Evolutionary conservation across 92 coral and sea anemone species (phyloP).

Genomic region (Blastomussa wellsi): DNA sequence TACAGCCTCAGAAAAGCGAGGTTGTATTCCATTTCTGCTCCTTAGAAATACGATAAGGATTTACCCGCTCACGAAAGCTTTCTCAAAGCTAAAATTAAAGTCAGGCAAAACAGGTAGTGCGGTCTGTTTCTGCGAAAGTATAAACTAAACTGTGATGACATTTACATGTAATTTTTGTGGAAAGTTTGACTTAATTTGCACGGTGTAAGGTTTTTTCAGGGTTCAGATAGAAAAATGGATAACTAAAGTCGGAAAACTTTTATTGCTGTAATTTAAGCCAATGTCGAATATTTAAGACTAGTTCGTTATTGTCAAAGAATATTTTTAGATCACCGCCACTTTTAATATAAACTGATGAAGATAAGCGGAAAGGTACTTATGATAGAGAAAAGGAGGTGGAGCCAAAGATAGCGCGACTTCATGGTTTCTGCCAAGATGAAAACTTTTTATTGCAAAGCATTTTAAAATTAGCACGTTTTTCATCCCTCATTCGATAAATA

Average conservation of each 20-base stretch:
- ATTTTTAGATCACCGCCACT: background rate
- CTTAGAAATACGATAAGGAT: conserved; percentile 20
- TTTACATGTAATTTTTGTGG: background rate
- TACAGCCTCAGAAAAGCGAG: background rate
- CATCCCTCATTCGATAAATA: background rate
- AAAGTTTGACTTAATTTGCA: background rate
- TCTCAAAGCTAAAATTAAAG: background rate
- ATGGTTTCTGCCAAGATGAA: conserved; percentile 13
- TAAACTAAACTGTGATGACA: background rate
- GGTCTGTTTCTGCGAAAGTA: conserved; percentile 3
- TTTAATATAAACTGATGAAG: background rate
- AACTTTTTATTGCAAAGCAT: conserved; percentile 7
- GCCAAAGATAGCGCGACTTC: conserved; percentile 1
- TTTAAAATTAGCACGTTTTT: background rate
- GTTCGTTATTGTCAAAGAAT: background rate
- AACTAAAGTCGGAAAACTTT: no score
- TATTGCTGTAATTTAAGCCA: background rate
- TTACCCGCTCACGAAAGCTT: background rate
- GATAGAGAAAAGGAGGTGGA: conserved; percentile 4
- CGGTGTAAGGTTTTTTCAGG: background rate
- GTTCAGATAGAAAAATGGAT: background rate
- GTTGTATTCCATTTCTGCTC: background rate
- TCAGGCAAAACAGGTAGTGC: background rate
- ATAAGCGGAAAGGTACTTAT: background rate
- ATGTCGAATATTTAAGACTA: background rate